Conservation (phyloP, 2,797 vertebrate species). For the Glyptemys insculpta region DNA sequence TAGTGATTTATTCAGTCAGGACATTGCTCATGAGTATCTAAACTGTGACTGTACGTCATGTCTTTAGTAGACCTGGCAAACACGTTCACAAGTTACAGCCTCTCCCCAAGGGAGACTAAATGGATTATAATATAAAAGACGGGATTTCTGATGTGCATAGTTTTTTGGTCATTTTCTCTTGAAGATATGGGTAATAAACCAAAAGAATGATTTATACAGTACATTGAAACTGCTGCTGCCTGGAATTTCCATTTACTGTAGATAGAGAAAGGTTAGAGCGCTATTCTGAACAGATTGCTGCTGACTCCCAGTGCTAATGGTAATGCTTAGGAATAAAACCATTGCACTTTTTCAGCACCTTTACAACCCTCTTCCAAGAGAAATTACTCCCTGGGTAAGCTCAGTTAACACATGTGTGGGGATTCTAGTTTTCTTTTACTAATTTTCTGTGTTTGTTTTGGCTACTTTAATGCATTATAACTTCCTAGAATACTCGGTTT, state of each 20-base stretch:
- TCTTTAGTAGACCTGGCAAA: not conserved
- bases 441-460: not conserved
- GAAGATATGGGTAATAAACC: not conserved
- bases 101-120: not conserved
- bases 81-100: not conserved
- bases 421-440: not conserved
- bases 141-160: not conserved
- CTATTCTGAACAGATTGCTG: not conserved
- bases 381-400: not conserved
- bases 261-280: not conserved
- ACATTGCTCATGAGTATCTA: not conserved
- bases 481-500: fast-evolving
- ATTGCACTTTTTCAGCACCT: not conserved
- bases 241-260: not conserved
- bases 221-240: not conserved
- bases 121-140: slow-evolving; percentile 21
- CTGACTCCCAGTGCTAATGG: not conserved
- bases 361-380: not conserved
- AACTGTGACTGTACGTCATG: not conserved
- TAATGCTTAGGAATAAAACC: not conserved
- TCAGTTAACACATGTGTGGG: not conserved
- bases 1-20: slow-evolving; percentile 9
- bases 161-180: slow-evolving; percentile 16
- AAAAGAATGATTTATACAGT: slow-evolving; percentile 5
- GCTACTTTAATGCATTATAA: not conserved